Base-by-base conservation (phyloP, 2,888 invertebrate species). In the Apocheima hispidaria region DNA sequence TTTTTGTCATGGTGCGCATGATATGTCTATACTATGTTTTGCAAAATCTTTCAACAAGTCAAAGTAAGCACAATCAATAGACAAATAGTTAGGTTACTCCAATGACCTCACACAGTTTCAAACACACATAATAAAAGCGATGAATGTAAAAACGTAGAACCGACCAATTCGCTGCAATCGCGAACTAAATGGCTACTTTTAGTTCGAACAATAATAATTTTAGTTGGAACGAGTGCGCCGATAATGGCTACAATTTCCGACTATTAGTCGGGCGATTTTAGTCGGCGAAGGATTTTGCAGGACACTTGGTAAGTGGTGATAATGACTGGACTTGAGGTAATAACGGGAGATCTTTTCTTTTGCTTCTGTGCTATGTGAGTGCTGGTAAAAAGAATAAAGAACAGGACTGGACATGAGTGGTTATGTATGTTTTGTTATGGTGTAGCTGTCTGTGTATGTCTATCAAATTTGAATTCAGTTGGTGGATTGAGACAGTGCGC, bases 221-320 rank as follows among this genome's bases (percentile, higher is more conserved):
- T 90, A 91, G 92, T 89, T 86, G 85, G 75, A 85, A 78, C 83
- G 87, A 90, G 87, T 87, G 89, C 83, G 80, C 84, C 88, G 83
- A 88, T 91, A 90, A 91, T 91, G 90, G 90, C 83, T 78, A 85
- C 91, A 87, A 91, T 92, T 92, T 92, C 91, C 92, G 88, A 87
- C 92, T 85, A 92, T 92, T 92, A 92, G 86, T 74, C 81, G 83
- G 12, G 9, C 52, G 48, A 62, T 62, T 61, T 61, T 80, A 75
- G 59, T 57, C 80, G 81, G 81, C 79, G 80, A 81, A 72, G 81
- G 82, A 79, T 84, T 90, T 84, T 82, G 79, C 86, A 79, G 86
- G 86, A 87, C 86, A 85, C 84, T 86, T 82, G 74, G 86, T 89
- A 89, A 90, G 86, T 85, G 86, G 83, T 71, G 70, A 77, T 86